Evolutionary conservation across 2,113 vertebrate genomes (phyloP), one percentile per base, ranked within the genome.

Genomic region (Megaleporinus macrocephalus): DNA sequence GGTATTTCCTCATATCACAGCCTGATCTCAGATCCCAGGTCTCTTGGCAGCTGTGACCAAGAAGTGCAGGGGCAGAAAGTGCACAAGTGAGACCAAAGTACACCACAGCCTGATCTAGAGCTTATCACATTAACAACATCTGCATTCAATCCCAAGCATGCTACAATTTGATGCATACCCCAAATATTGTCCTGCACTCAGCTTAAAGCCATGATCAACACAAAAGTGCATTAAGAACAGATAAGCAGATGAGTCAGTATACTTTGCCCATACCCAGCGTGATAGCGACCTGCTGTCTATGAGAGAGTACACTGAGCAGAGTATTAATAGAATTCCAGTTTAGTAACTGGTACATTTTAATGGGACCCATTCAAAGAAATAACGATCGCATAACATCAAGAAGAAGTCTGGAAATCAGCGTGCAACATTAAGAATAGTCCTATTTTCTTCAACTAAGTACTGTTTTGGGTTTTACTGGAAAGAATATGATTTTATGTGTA

Each of bases 1-100:
- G 87, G 87, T 88, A 89, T 91, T 91, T 91, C 85, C 89, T 89
- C 76, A 89, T 90, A 93, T 89, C 82, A 77, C 74, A 76, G 61
- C 30, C 87, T 81, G 69, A 88, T 90, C 84, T 89, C 80, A 61
- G 20, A 68, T n/a, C n/a, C n/a, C n/a, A n/a, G n/a, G 83, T 83
- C 75, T 87, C 79, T 81, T 81, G 84, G 82, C 82, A 83, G 79
- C 51, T 65, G 22, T 71, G 72, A 33, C 80, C 41, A 66, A 33
- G 76, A 78, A 66, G 24, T 78, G 33, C 61, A 65, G 49, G 71
- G 53, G 61, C 66, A 76, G 70, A 70, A 73, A 61, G 51, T 29
- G 29, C 9, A 27, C 41, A 55, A 57, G 49, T 51, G 49, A 41
- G 15, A 62, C 30, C 47, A 77, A 80, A 80, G 62, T 41, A 71